Base-by-base conservation (phyloP, 2,113 vertebrate genomes). In the Calonectris borealis region DNA sequence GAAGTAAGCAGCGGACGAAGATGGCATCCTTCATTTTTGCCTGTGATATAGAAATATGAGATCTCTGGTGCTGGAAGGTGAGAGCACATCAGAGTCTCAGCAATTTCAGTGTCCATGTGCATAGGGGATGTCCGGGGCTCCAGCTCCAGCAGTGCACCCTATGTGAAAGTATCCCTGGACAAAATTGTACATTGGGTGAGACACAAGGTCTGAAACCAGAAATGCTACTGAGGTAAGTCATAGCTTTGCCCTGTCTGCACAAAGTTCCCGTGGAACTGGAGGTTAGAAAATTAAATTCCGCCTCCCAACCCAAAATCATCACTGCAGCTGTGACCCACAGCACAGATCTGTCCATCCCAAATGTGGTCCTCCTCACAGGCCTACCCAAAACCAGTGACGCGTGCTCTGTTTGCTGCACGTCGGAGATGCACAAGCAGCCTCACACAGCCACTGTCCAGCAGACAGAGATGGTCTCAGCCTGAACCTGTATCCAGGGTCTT, bases 351-450 rank as follows among this genome's bases (percentile, higher is more conserved):
- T 48, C 58, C 36, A 38, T 77, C 52, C 12, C 46, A 82, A 46
- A 57, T 4, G 9, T 34, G 22, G 16, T 26, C 26, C 22, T 78
- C 38, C 38, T 69, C n/a, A 52, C 27, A 62, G 14, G 24, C 16
- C 29, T 42, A 17, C 22, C 16, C 42, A 68, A 81, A 78, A 69
- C 1, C 17, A 27, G 34, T 6, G 61, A 25, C 1, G 1, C 2
- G 2, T 20, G 4, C 10, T 31, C 26, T 69, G 8, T 57, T 77
- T 55, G 24, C 32, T 19, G 13, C 32, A 36, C 0, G 0, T 20
- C 34, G 32, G 26, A 54, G n/a, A 55, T 21, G 29, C 27, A 40
- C 44, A n/a, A 40, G 40, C 36, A 79, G 36, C 14, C 20, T 69
- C 34, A 66, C 19, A 22, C 32, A 76, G 55, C 21, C 38, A 22